Evolutionary conservation across 2,888 invertebrate species (phyloP).

Genomic region (Mesodorylaimus sp.): DNA sequence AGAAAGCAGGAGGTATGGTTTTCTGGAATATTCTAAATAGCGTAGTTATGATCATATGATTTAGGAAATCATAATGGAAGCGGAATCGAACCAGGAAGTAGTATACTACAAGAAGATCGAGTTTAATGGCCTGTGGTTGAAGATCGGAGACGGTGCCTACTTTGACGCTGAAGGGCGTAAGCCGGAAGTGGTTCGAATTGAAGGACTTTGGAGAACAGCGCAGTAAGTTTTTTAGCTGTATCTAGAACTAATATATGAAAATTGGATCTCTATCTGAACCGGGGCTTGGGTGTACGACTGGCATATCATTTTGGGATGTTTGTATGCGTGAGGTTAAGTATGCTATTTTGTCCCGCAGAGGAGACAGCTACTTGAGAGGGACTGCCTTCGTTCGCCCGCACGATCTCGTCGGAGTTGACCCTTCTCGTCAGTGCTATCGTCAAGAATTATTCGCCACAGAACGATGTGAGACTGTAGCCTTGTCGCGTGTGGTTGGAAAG

Average conservation of each 20-base stretch:
- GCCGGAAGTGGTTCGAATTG: conserved; percentile 77
- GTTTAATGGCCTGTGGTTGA: conserved; percentile 33
- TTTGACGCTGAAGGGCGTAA: conserved; percentile 65
- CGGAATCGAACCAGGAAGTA: conserved; percentile 36
- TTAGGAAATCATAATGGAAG: background rate
- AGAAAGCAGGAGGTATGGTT: background rate
- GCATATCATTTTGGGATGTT: too few species aligned
- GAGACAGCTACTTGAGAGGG: conserved; percentile 75
- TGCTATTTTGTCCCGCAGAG: conserved; percentile 46
- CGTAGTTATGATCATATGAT: background rate
- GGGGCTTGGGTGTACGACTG: too few species aligned
- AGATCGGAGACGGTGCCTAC: conserved; percentile 68
- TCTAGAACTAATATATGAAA: background rate
- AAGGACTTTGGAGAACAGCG: conserved; percentile 77
- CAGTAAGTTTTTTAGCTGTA: conserved; percentile 46
- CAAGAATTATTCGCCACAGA: conserved; percentile 66
- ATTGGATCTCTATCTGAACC: background rate
- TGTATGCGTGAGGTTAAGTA: too few species aligned
- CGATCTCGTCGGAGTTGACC: conserved; percentile 57
- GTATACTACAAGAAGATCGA: conserved; percentile 83
- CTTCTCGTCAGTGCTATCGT: conserved; percentile 53
- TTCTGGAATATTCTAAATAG: background rate
- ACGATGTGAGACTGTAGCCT: conserved; percentile 66
- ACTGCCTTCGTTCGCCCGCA: conserved; percentile 74
- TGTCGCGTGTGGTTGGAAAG: conserved; percentile 71